Conservation (phyloP, 2,888 invertebrate genomes). For the Elegia similella region DNA sequence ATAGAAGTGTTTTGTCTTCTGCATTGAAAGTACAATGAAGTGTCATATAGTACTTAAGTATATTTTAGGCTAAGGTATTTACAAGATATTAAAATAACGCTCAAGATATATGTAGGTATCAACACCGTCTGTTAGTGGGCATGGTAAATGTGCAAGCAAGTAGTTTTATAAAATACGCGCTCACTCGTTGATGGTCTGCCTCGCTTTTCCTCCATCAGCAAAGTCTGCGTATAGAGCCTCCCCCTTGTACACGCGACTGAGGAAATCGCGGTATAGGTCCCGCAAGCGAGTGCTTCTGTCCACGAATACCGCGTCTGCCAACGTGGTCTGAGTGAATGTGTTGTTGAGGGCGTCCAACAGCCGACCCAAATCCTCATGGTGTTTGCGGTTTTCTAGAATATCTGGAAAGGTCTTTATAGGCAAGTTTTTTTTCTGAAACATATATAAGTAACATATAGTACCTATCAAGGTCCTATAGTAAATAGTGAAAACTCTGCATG, state of each 20-base stretch:
- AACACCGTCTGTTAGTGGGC: too few relatives aligned
- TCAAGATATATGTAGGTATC: too few relatives aligned
- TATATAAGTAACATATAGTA: too few relatives aligned
- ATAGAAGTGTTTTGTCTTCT: too few relatives aligned
- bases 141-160: too few relatives aligned
- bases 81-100: too few relatives aligned
- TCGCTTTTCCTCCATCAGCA: conserved; percentile 46
- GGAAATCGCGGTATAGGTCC: conserved; percentile 72
- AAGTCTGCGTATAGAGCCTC: conserved; percentile 82
- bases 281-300: conserved; percentile 80
- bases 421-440: too few relatives aligned
- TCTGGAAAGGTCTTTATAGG: conserved; percentile 39
- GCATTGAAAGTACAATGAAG: too few relatives aligned
- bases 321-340: conserved; percentile 54
- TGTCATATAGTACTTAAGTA: too few relatives aligned
- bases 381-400: conserved; percentile 63
- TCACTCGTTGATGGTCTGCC: conserved; percentile 77
- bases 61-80: too few relatives aligned
- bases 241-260: conserved; percentile 79
- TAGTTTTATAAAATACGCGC: conserved; percentile 21
- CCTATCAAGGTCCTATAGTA: too few relatives aligned
- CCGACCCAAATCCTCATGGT: conserved; percentile 81
- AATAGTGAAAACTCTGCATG: too few relatives aligned
- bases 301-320: conserved; percentile 83
- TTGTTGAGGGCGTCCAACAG: conserved; percentile 62